Evolutionary conservation across 2,888 invertebrate species (phyloP).

Genomic region (Macropis europaea): DNA sequence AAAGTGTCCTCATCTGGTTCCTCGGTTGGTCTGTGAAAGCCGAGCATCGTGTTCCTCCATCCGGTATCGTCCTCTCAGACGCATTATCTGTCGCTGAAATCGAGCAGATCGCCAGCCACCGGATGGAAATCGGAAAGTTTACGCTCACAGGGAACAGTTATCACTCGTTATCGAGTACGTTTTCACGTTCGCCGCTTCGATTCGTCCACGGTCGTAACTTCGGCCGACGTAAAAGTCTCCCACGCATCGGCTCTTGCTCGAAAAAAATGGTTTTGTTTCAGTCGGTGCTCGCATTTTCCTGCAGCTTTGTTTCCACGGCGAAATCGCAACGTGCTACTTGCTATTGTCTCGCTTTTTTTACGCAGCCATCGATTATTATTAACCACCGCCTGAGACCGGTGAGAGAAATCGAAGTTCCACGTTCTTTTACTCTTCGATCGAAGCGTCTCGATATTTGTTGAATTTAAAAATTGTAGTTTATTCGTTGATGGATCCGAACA

Average conservation of each 20-base stretch:
- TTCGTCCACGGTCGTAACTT: slow-evolving; percentile 56
- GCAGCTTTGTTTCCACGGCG: not conserved
- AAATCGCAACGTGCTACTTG: not conserved
- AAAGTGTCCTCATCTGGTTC: slow-evolving; percentile 49
- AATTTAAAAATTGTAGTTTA: too few species aligned
- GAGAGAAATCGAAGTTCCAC: too few species aligned
- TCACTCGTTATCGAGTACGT: slow-evolving; percentile 52
- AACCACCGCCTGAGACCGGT: too few species aligned
- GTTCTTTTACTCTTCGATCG: too few species aligned
- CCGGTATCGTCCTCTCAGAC: slow-evolving; percentile 34
- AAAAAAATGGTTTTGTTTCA: slow-evolving; percentile 15
- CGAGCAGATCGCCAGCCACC: slow-evolving; percentile 33
- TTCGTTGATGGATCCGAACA: too few species aligned
- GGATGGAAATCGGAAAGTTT: slow-evolving; percentile 48
- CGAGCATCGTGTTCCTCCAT: slow-evolving; percentile 26
- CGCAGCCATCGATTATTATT: too few species aligned
- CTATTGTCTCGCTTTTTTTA: not conserved
- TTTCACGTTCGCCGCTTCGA: slow-evolving; percentile 49
- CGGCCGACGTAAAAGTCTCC: slow-evolving; percentile 53
- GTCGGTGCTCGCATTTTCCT: not conserved
- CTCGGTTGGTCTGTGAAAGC: slow-evolving; percentile 23
- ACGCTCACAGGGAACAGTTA: slow-evolving; percentile 33
- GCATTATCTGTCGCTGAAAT: slow-evolving; percentile 33
- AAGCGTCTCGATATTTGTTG: too few species aligned
- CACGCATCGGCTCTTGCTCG: slow-evolving; percentile 2